Conservation (phyloP, 92 coral and sea anemone genomes). For the Zoanthus sansibaricus region DNA sequence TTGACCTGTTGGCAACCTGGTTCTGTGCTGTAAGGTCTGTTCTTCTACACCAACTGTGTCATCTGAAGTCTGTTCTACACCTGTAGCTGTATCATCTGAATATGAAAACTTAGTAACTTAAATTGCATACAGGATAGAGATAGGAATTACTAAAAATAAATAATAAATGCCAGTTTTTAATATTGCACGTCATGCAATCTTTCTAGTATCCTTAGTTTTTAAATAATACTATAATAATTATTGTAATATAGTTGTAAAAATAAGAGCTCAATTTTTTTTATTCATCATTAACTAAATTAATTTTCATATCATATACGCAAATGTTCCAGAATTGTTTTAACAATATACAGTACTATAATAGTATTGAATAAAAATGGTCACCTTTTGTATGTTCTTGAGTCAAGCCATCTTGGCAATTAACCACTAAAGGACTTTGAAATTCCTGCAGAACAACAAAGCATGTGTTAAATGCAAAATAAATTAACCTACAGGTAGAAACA, state of each 20-base stretch:
- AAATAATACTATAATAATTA: not conserved
- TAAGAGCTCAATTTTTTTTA: not conserved
- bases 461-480: not conserved
- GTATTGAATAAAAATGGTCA: not conserved
- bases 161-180: not conserved
- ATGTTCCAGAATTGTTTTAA: conserved; percentile 6
- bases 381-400: conserved; percentile 6
- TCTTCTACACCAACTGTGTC: not conserved
- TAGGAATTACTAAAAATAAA: not conserved
- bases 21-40: conserved; percentile 10
- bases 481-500: not conserved
- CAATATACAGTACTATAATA: not conserved
- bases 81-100: not conserved
- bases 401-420: not conserved
- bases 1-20: conserved; percentile 1
- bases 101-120: not conserved
- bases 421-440: not conserved
- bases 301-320: not conserved
- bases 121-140: not conserved
- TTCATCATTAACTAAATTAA: not conserved
- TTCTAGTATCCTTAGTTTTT: not conserved
- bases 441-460: not conserved
- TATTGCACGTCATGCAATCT: not conserved
- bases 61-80: not conserved
- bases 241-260: not conserved